phyloP scores from a whole-genome alignment of 2,888 invertebrate species.

The Dendrolimus pini region DNA sequence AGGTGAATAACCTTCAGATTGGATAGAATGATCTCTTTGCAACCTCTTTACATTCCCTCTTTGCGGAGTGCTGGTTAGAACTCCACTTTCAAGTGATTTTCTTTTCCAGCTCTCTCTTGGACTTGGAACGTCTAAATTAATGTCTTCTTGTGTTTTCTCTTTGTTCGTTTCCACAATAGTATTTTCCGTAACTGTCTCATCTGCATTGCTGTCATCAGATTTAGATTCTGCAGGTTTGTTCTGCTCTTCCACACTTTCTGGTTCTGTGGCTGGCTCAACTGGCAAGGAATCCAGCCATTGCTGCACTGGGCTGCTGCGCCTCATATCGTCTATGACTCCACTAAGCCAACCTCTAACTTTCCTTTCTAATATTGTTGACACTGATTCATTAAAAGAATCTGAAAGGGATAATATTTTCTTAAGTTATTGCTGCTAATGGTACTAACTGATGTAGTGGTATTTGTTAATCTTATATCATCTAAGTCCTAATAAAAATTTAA shows the following conservation, averaged over 20 bases:
- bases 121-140: conserved; percentile 48
- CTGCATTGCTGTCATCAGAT: conserved; percentile 53
- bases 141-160: conserved; percentile 31
- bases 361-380: conserved; percentile 62
- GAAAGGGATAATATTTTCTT: conserved; percentile 13
- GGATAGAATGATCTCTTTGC: conserved; percentile 63
- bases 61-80: conserved; percentile 41
- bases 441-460: neutral
- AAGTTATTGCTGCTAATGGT: too few relatives aligned
- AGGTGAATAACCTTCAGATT: conserved; percentile 63
- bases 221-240: conserved; percentile 29
- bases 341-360: conserved; percentile 68
- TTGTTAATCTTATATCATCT: conserved; percentile 1
- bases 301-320: conserved; percentile 82
- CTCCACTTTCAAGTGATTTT: conserved; percentile 56
- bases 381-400: conserved; percentile 68
- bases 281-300: conserved; percentile 86
- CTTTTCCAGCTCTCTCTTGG: conserved; percentile 52
- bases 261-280: conserved; percentile 31
- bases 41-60: conserved; percentile 42
- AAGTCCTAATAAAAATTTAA: conserved; percentile 1
- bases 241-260: conserved; percentile 23
- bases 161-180: conserved; percentile 47
- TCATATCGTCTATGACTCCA: conserved; percentile 75
- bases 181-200: conserved; percentile 49